Percentiles rank a stretch among this genome's conserved stretches.
Evolutionary conservation across 2,888 invertebrate genomes (phyloP).

Genomic region (Tetranychus truncatus): DNA sequence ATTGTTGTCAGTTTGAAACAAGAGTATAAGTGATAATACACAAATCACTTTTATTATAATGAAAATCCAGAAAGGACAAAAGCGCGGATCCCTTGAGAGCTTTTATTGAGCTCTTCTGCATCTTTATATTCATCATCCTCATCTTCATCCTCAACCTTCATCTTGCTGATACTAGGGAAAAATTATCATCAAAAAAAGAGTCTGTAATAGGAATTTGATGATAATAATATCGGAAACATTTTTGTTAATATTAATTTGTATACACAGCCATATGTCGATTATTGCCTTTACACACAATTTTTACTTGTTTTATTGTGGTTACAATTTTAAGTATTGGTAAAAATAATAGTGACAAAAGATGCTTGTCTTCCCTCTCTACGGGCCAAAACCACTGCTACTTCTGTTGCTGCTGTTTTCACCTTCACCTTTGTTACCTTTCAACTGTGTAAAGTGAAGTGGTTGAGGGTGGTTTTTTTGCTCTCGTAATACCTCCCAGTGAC

Average conservation of each 20-base stretch:
- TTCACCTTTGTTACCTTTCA: neutral
- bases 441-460: neutral
- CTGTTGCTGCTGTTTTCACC: neutral
- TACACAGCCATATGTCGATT: neutral
- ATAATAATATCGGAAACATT: neutral
- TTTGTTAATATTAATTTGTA: neutral
- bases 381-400: neutral
- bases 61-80: too few relatives aligned
- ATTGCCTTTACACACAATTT: neutral
- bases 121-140: too few relatives aligned
- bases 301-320: neutral
- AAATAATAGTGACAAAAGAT: constrained; percentile 9
- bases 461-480: neutral
- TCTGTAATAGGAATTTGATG: neutral
- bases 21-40: too few relatives aligned
- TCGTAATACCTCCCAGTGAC: neutral
- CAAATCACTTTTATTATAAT: too few relatives aligned
- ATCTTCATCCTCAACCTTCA: too few relatives aligned
- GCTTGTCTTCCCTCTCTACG: neutral
- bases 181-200: neutral
- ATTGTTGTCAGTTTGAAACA: too few relatives aligned
- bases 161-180: too few relatives aligned
- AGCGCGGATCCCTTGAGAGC: too few relatives aligned
- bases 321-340: neutral
- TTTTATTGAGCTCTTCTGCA: too few relatives aligned